Base-by-base conservation (phyloP, 2,888 invertebrate genomes). In the Epistrophe grossulariae region DNA sequence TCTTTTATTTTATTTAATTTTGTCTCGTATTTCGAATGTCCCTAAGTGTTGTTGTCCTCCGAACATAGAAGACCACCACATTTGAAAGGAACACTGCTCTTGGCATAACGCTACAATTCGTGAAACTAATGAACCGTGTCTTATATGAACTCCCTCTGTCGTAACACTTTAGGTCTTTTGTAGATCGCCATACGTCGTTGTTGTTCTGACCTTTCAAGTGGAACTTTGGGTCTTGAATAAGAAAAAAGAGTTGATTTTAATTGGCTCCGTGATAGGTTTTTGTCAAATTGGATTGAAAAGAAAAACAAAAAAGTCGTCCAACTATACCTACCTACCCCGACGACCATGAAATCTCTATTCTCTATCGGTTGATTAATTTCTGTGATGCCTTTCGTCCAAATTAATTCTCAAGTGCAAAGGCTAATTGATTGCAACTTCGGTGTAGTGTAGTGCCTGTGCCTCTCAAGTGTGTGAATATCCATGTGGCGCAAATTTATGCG, bases 311-410 rank as follows among this genome's bases (percentile, higher is more conserved):
- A 9, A 35, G 59, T 38, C 79, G 60, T 83, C 66, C 83, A 83
- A 83, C 62, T 43, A 48, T 57, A n/a, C n/a, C n/a, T n/a, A n/a
- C n/a, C 76, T 48, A 48, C 59, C 72, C 40, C 48, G 24, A 52
- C 83, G 87, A 83, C 83, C 79, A 68, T 87, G 87, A 79, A 82
- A 64, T 79, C 62, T 64, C 57, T 50, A 60, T 74, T 79, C 62
- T 64, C 57, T 50, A 60, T 74, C 52, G 50, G 73, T 72, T 62
- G 60, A 80, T 66, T 40, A 73, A 82, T 78, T 78, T 81, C 66
- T 79, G 48, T 79, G 64, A 62, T 82, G 70, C 28, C 35, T 24
- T 71, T 24, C 70, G 64, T 74, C 59, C 45, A 78, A 55, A 71
- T 87, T 74, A 64, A 71, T 31, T 35, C n/a, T 11, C 10, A 71